phyloP scores from a whole-genome alignment of 2,113 vertebrate genomes.

The Tringa solitaria region DNA sequence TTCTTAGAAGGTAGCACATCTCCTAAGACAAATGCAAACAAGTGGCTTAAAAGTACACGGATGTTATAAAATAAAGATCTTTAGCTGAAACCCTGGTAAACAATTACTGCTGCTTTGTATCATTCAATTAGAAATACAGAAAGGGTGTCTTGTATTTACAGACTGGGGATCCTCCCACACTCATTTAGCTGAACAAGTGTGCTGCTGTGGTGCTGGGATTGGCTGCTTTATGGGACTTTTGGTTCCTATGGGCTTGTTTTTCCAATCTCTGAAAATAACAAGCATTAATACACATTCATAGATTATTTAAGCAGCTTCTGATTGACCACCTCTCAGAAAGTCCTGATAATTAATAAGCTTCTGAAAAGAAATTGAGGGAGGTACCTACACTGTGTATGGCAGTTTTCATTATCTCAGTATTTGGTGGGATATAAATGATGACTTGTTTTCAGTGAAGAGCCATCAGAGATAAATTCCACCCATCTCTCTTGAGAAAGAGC shows the following conservation, averaged over 20 bases:
- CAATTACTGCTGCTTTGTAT: not conserved
- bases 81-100: not conserved
- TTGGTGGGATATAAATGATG: slow-evolving; percentile 9
- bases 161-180: not conserved
- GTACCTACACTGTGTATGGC: not conserved
- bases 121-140: not conserved
- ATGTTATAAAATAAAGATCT: not conserved
- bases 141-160: not conserved
- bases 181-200: not conserved
- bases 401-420: slow-evolving; percentile 2
- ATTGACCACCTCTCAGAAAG: not conserved
- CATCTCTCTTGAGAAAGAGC: not conserved
- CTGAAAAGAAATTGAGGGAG: not conserved
- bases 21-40: not conserved
- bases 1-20: not conserved
- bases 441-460: not conserved
- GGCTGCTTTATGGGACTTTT: not conserved
- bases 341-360: not conserved
- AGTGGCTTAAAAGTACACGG: not conserved
- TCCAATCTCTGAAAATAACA: not conserved
- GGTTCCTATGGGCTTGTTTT: not conserved
- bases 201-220: not conserved
- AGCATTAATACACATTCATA: not conserved
- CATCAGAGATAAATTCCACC: not conserved
- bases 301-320: not conserved